phyloP scores from a whole-genome alignment of 2,113 vertebrate species.

The Perca flavescens region DNA sequence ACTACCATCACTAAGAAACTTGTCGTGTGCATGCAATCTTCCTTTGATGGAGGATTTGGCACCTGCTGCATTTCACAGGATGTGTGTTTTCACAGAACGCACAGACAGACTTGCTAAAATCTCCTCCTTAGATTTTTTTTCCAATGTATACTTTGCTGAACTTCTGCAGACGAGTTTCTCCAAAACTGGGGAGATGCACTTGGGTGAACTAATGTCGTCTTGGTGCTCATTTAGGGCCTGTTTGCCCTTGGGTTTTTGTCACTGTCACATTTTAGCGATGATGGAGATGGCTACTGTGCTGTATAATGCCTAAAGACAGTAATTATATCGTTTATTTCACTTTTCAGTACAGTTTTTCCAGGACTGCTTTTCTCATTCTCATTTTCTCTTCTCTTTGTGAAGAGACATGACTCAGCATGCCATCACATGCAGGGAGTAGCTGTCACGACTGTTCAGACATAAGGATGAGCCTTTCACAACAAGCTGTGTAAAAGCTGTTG shows the following conservation, averaged over 20 bases:
- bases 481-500: constrained; percentile 10
- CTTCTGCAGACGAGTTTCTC: constrained; percentile 41
- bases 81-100: constrained; percentile 25
- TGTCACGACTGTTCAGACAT: not conserved
- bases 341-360: constrained; percentile 3
- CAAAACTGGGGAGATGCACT: constrained; percentile 17
- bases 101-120: constrained; percentile 20
- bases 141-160: constrained; percentile 26
- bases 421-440: not conserved
- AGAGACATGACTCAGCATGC: not conserved
- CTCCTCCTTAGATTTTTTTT: constrained; percentile 29
- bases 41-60: constrained; percentile 44
- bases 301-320: constrained; percentile 31
- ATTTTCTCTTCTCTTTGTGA: too few species aligned
- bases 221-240: constrained; percentile 39
- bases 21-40: constrained; percentile 48
- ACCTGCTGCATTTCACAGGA: constrained; percentile 51
- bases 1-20: constrained; percentile 61
- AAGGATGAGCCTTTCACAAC: not conserved
- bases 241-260: constrained; percentile 37
- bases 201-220: constrained; percentile 25
- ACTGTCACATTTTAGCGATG: constrained; percentile 40
- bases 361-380: constrained; percentile 3
- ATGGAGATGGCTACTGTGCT: constrained; percentile 24
- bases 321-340: constrained; percentile 27